Evolutionary conservation across 1,140 invertebrate species (phyloP).

Genomic region (Leptopilina clavipes): DNA sequence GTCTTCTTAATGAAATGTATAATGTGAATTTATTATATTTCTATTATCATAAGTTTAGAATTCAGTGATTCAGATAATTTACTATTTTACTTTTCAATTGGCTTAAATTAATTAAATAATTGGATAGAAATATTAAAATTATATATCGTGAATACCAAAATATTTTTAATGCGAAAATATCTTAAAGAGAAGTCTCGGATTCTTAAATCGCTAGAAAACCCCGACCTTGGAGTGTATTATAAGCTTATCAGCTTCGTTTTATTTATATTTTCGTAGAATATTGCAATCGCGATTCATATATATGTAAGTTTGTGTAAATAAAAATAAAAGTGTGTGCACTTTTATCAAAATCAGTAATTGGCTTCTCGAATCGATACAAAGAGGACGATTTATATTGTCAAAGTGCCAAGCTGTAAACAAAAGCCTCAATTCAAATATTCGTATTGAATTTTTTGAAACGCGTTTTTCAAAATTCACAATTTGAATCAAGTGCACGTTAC

Average conservation of each 20-base stretch:
- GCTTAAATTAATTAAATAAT: too few relatives aligned
- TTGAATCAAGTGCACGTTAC: conserved; percentile 21
- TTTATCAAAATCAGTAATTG: conserved; percentile 26
- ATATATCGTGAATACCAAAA: neutral
- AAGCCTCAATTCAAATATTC: conserved; percentile 26
- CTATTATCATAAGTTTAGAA: too few relatives aligned
- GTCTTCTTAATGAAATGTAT: too few relatives aligned
- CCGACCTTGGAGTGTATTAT: neutral
- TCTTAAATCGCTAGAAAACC: neutral
- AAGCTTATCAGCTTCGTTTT: conserved; percentile 24
- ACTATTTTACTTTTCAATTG: too few relatives aligned
- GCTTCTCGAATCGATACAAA: neutral
- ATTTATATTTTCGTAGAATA: conserved; percentile 21
- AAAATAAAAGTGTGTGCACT: conserved; percentile 8
- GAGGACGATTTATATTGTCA: neutral
- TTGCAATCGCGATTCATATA: neutral
- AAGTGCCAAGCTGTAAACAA: conserved; percentile 25
- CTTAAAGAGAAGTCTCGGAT: neutral
- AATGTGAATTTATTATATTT: too few relatives aligned
- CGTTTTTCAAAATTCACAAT: conserved; percentile 29
- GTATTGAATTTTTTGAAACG: neutral
- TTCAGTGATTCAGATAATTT: too few relatives aligned
- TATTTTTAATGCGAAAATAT: neutral
- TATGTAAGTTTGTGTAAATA: neutral
- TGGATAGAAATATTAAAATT: too few relatives aligned